Evolutionary conservation across 2,113 vertebrate species (phyloP).

Genomic region (Eurystomus gularis): DNA sequence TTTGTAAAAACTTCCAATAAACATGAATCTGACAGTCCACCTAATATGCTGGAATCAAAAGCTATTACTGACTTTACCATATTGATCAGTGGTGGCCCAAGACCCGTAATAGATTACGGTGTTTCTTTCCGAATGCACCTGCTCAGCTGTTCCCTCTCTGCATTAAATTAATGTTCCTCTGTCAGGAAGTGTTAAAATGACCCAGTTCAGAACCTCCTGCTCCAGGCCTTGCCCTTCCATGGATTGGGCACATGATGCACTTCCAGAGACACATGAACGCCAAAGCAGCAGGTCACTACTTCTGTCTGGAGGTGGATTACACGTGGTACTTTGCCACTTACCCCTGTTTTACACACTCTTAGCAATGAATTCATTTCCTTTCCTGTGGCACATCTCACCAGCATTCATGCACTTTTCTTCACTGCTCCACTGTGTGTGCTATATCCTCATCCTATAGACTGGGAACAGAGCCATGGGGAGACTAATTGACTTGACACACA

Average conservation of each 20-base stretch:
- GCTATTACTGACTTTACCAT: constrained; percentile 66
- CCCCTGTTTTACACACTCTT: not conserved
- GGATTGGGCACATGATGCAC: not conserved
- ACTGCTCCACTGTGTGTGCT: not conserved
- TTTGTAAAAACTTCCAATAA: constrained; percentile 66
- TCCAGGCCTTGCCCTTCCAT: not conserved
- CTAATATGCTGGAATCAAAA: constrained; percentile 68
- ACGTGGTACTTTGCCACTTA: accelerated
- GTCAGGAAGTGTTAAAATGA: constrained; percentile 27
- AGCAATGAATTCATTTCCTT: not conserved
- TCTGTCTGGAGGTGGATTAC: not conserved
- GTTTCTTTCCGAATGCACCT: not conserved
- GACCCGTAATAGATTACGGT: not conserved
- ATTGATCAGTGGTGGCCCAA: constrained; percentile 59
- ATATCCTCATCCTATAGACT: not conserved
- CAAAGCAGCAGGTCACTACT: accelerated
- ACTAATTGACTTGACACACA: not conserved
- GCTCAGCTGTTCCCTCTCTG: not conserved
- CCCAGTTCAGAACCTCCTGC: not conserved
- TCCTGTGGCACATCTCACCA: accelerated
- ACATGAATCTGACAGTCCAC: constrained; percentile 55
- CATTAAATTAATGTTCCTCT: constrained; percentile 17
- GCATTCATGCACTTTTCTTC: not conserved
- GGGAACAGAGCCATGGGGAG: not conserved
- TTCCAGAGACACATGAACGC: accelerated